These are phyloP conservation scores for Nerophis ophidion DNA, from an alignment of 2,113 vertebrate species.

Conservation along the genomic window DNA sequence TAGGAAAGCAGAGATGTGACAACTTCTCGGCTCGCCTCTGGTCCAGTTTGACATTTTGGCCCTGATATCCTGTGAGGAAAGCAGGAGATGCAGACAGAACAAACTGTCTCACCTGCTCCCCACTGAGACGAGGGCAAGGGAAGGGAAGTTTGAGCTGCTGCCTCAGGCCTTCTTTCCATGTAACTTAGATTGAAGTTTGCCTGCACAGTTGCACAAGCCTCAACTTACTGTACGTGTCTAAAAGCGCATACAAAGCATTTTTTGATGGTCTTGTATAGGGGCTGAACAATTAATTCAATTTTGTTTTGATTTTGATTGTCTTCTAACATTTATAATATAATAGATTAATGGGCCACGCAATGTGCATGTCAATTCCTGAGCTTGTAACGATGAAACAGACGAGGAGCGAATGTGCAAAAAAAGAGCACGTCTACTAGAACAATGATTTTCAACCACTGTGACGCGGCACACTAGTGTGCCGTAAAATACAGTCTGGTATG, in stretches of 20 bases:
- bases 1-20: constrained; percentile 19
- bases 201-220: neutral
- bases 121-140: constrained; percentile 4
- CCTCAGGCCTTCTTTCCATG: constrained; percentile 43
- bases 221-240: neutral
- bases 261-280: neutral
- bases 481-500: no score
- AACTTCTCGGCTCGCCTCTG: constrained; percentile 21
- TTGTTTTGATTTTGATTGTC: no score
- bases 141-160: constrained; percentile 40
- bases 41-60: constrained; percentile 36
- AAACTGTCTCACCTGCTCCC: constrained; percentile 44
- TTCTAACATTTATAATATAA: no score
- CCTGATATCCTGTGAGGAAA: constrained; percentile 11
- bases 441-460: no score
- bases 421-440: no score
- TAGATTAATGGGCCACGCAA: no score
- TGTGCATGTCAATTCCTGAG: no score
- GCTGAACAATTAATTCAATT: no score
- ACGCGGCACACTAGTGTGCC: no score
- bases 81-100: constrained; percentile 9
- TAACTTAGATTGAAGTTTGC: constrained; percentile 32
- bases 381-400: no score
- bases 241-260: neutral
- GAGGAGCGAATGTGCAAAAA: no score